A percentile compares a stretch with the other conserved stretches of the same genome.
Evolutionary conservation across 2,113 vertebrate species (phyloP).

Genomic region (Pionites leucogaster): DNA sequence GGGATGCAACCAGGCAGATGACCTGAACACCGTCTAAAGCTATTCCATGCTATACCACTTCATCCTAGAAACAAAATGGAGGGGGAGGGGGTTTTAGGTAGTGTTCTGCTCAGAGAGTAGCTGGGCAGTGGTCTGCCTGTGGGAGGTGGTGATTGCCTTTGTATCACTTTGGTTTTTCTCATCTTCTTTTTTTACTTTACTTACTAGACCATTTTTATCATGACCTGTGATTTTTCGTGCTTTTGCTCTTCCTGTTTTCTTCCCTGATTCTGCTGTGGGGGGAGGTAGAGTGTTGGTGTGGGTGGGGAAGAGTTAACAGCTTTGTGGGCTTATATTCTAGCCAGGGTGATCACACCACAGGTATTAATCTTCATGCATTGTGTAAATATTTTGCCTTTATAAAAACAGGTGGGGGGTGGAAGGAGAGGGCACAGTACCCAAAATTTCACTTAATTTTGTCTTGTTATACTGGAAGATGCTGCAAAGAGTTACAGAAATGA

Average conservation of each 20-base stretch:
- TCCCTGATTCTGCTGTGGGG: background rate
- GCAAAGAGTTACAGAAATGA: background rate
- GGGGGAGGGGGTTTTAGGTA: background rate
- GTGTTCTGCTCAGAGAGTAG: background rate
- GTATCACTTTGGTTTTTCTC: background rate
- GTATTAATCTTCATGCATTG: background rate
- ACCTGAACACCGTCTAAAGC: background rate
- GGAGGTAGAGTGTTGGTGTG: too few relatives aligned
- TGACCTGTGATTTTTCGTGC: background rate
- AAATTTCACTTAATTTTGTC: background rate
- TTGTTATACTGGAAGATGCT: background rate
- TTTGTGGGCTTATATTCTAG: background rate
- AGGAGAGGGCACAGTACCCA: background rate
- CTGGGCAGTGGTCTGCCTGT: background rate
- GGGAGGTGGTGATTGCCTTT: background rate
- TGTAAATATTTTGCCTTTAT: background rate
- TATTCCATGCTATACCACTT: accelerated
- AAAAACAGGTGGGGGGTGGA: background rate
- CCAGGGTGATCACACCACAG: background rate
- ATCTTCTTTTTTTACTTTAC: background rate
- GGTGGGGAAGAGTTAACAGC: background rate
- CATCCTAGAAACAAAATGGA: background rate
- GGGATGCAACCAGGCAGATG: background rate
- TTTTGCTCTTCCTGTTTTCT: background rate
- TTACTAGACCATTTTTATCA: background rate